These are phyloP conservation scores for Nemurella pictetii DNA, from an alignment of 2,888 invertebrate genomes.

Conservation along the genomic window DNA sequence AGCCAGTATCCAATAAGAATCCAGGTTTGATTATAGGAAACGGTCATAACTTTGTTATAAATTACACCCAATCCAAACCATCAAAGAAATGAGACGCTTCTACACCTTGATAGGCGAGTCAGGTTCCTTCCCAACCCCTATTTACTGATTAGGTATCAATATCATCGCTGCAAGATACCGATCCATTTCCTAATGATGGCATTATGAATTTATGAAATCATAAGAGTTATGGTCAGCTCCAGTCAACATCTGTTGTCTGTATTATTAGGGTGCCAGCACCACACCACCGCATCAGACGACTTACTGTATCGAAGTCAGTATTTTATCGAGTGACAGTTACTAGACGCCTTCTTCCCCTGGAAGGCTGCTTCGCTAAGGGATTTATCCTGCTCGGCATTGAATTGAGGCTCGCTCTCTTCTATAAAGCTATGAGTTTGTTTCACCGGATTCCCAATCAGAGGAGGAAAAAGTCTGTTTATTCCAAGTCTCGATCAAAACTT, in stretches of 20 bases:
- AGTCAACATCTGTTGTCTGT: constrained; percentile 39
- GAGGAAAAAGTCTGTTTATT: too few species aligned
- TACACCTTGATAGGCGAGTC: constrained; percentile 17
- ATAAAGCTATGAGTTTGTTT: too few species aligned
- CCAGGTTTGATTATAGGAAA: constrained; percentile 7
- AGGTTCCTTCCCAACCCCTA: background rate
- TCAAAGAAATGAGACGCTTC: constrained; percentile 17
- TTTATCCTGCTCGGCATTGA: background rate
- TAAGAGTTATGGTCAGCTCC: constrained; percentile 39
- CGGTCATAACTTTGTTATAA: constrained; percentile 39
- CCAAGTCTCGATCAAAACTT: too few species aligned
- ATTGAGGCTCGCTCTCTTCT: too few species aligned
- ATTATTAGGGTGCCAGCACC: constrained; percentile 37
- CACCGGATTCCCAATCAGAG: too few species aligned
- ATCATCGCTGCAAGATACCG: background rate
- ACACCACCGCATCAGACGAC: background rate
- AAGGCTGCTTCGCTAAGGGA: background rate
- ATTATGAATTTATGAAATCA: constrained; percentile 44
- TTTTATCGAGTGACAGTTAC: constrained; percentile 20
- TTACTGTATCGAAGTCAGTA: background rate
- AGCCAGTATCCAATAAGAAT: background rate
- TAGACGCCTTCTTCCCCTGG: background rate
- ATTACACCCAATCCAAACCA: constrained; percentile 22
- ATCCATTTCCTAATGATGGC: constrained; percentile 41
- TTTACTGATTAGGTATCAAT: constrained; percentile 2